phyloP scores from a whole-genome alignment of 92 coral and sea anemone species.

The Zoanthus solanderi region DNA sequence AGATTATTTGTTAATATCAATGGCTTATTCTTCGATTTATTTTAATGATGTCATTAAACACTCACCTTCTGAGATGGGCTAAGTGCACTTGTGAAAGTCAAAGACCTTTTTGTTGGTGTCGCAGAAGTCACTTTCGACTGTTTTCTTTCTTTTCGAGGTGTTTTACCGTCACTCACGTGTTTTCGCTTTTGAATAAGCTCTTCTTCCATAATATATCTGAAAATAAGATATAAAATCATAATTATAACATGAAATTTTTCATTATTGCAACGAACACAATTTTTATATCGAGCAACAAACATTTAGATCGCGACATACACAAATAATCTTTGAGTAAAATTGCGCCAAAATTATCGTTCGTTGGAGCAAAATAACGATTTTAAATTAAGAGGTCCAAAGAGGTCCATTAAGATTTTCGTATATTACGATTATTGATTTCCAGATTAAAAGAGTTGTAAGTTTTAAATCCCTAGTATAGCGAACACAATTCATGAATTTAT shows the following conservation, averaged over 20 bases:
- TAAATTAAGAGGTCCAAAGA: background rate
- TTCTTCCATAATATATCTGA: background rate
- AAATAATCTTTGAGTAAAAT: background rate
- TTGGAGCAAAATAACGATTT: background rate
- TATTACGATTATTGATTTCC: background rate
- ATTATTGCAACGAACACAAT: background rate
- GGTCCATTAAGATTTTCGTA: background rate
- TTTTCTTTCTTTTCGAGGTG: too few relatives aligned
- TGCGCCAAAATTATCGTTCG: background rate
- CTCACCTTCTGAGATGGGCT: constrained; percentile 22
- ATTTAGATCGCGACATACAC: background rate
- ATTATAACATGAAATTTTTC: background rate
- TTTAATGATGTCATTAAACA: background rate
- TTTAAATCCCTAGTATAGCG: background rate
- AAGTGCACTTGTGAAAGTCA: background rate
- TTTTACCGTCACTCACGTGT: too few relatives aligned
- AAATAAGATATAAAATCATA: background rate
- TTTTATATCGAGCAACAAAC: background rate
- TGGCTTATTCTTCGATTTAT: background rate
- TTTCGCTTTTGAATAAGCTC: too few relatives aligned
- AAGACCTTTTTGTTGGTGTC: background rate
- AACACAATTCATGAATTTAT: background rate
- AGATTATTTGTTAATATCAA: background rate
- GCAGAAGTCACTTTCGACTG: background rate
- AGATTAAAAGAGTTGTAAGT: background rate